Percentiles rank a stretch among this genome's conserved stretches.
Conservation (phyloP, 1,140 invertebrate genomes). For the Drosophila willistoni region DNA sequence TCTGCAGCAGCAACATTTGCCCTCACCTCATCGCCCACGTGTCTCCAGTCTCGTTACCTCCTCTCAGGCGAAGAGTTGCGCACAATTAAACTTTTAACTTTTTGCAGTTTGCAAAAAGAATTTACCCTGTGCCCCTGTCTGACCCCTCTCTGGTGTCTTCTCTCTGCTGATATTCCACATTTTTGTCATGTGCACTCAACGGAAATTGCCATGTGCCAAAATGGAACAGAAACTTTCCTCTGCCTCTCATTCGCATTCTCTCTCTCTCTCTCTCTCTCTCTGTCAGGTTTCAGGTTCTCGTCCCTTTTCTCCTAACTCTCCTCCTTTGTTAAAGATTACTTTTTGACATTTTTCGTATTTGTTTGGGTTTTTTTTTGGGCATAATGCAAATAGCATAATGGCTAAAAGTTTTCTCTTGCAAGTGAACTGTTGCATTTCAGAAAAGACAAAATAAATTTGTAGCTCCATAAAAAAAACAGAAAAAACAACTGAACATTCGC, state of each 20-base stretch:
- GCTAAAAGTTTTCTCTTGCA: slow-evolving; percentile 9
- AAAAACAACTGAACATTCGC: slow-evolving; percentile 12
- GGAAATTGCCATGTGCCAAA: slow-evolving; percentile 76
- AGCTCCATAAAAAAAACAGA: background rate
- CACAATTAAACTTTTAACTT: slow-evolving; percentile 82
- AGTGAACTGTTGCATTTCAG: slow-evolving; percentile 13
- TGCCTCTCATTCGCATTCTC: no score
- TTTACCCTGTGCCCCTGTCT: slow-evolving; percentile 19
- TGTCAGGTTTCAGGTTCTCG: no score
- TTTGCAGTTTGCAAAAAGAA: slow-evolving; percentile 67
- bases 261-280: background rate
- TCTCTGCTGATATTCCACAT: slow-evolving; percentile 46
- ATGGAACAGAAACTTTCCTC: slow-evolving; percentile 48
- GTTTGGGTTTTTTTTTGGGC: slow-evolving; percentile 42
- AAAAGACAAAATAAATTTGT: slow-evolving; percentile 9
- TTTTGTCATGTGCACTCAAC: slow-evolving; percentile 75
- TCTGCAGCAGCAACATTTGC: no score
- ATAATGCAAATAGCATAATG: slow-evolving; percentile 51
- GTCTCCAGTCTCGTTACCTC: slow-evolving; percentile 16
- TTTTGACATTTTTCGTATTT: slow-evolving; percentile 43
- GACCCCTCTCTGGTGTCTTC: background rate
- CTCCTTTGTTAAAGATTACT: slow-evolving; percentile 10
- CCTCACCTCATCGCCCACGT: slow-evolving; percentile 17
- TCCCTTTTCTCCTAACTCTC: background rate
- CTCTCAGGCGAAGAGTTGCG: slow-evolving; percentile 54